A percentile compares a stretch with the other conserved stretches of the same genome.
These are phyloP conservation scores for Crossocerus cetratus DNA, from an alignment of 2,888 invertebrate species.

Conservation along the genomic window DNA sequence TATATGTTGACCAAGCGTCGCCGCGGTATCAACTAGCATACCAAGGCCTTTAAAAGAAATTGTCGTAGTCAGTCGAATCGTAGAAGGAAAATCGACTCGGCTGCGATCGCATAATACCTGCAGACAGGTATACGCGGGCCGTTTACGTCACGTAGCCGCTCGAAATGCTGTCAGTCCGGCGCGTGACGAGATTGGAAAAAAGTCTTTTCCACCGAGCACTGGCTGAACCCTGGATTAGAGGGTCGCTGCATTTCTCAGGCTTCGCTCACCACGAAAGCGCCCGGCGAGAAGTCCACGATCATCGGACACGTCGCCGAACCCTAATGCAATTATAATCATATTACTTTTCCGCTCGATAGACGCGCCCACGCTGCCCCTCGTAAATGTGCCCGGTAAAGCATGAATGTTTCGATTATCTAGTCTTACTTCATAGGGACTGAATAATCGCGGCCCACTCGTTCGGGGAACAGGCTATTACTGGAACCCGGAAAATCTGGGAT, in stretches of 20 bases:
- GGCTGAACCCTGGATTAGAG: neutral
- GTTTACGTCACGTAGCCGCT: conserved; percentile 14
- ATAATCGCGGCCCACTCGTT: no score
- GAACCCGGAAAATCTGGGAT: neutral
- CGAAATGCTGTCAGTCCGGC: conserved; percentile 2
- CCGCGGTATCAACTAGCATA: conserved; percentile 41
- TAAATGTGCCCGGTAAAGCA: neutral
- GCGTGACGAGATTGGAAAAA: conserved; percentile 17
- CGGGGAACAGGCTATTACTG: no score
- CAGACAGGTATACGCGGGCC: conserved; percentile 10
- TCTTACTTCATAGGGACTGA: no score
- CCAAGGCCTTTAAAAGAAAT: conserved; percentile 54
- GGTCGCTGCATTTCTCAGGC: neutral
- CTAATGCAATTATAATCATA: neutral
- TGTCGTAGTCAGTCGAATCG: conserved; percentile 40
- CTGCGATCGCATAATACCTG: conserved; percentile 1
- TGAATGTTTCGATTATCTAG: no score
- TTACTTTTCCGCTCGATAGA: neutral
- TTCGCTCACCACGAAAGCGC: neutral
- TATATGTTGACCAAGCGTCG: conserved; percentile 41
- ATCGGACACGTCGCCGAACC: neutral
- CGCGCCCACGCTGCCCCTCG: neutral
- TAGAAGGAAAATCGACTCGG: neutral
- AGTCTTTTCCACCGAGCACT: conserved; percentile 15
- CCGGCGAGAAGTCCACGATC: neutral